Conservation (phyloP, 2,797 vertebrate species). For the Hypotaenidia philippensis region DNA sequence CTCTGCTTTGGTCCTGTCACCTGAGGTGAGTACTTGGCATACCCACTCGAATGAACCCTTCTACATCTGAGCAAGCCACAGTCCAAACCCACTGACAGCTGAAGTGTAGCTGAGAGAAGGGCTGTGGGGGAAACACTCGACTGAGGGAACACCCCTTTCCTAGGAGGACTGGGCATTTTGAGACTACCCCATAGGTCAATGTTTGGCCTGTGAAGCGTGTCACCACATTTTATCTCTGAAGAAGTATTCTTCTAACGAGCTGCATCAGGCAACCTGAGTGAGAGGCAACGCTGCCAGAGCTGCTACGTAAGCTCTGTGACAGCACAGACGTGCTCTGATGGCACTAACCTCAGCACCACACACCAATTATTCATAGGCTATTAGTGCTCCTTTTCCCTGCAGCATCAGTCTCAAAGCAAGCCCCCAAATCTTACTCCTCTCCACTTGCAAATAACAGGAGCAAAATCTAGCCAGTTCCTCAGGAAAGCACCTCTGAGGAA, state of each 20-base stretch:
- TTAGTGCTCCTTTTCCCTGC: background rate
- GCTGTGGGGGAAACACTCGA: accelerated
- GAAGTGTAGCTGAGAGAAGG: background rate
- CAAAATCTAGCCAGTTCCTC: background rate
- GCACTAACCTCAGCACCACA: background rate
- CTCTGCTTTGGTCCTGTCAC: background rate
- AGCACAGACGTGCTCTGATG: background rate
- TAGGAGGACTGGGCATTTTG: background rate
- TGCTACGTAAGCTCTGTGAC: background rate
- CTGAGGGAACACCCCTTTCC: too few species aligned
- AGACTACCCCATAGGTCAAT: accelerated
- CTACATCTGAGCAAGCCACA: background rate
- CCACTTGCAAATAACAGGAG: background rate
- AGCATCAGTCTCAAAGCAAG: background rate
- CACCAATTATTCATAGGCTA: background rate
- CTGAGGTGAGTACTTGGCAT: background rate
- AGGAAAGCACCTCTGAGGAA: background rate
- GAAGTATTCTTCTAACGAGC: background rate
- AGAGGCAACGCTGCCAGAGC: background rate
- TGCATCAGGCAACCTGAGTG: background rate
- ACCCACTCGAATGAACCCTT: background rate
- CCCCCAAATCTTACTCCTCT: background rate
- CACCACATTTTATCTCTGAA: accelerated
- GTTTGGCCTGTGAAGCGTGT: accelerated
- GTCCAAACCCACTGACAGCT: background rate